phyloP scores from a whole-genome alignment of 2,888 invertebrate species.

The Drosophila anomelani region DNA sequence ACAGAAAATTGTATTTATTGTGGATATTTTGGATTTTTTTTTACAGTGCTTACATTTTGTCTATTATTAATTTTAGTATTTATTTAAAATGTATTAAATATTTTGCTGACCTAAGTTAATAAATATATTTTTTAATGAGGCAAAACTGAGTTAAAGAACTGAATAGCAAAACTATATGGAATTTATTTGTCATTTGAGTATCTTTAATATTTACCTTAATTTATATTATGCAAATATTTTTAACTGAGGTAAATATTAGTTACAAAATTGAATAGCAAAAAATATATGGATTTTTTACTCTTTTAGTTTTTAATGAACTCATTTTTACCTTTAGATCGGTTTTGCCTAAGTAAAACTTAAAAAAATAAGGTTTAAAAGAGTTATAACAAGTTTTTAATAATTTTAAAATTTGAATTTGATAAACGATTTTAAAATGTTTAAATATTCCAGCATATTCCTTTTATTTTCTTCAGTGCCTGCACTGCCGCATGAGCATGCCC shows the following conservation, averaged over 20 bases:
- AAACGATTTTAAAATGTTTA: not conserved
- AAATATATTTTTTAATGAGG: not conserved
- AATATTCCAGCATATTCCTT: not conserved
- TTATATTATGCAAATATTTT: not conserved
- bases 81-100: not conserved
- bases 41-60: not conserved
- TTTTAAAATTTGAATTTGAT: too few species aligned
- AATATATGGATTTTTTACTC: not conserved
- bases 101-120: not conserved
- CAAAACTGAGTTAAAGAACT: not conserved
- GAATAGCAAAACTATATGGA: not conserved
- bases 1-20: not conserved
- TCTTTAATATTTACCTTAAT: not conserved
- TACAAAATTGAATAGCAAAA: not conserved
- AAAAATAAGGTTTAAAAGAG: too few species aligned
- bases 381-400: fast-evolving
- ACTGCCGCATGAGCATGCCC: slow-evolving; percentile 36
- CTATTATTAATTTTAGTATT: not conserved
- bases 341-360: not conserved
- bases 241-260: not conserved
- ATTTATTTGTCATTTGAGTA: not conserved
- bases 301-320: not conserved
- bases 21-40: not conserved
- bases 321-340: not conserved
- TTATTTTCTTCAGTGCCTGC: slow-evolving; percentile 16